phyloP scores from a whole-genome alignment of 2,797 vertebrate species.

The Tokudaia muenninki region DNA sequence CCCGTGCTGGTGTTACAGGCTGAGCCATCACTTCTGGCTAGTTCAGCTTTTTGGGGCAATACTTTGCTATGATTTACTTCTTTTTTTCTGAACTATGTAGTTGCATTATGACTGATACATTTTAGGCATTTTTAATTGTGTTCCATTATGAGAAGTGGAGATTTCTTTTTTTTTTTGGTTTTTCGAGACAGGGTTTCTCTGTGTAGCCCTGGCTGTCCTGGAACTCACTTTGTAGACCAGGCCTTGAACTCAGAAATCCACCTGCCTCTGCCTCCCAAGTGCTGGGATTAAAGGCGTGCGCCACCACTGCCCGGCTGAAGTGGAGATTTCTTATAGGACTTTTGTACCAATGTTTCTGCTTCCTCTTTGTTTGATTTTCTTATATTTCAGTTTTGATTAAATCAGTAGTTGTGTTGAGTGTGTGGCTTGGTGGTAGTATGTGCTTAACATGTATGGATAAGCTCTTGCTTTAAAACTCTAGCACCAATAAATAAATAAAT shows the following conservation, averaged over 20 bases:
- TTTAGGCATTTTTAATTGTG: constrained; percentile 26
- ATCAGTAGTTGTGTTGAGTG: not conserved
- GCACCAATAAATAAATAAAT: not conserved
- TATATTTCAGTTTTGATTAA: constrained; percentile 31
- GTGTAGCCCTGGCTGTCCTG: too few relatives aligned
- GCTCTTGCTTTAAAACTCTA: not conserved
- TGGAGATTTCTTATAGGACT: constrained; percentile 17
- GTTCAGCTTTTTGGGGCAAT: constrained; percentile 27
- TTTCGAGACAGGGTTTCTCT: too few relatives aligned
- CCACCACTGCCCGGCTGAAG: not conserved
- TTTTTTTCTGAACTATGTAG: constrained; percentile 50
- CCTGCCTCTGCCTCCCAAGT: too few relatives aligned
- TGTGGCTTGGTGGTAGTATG: not conserved
- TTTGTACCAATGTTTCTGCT: not conserved
- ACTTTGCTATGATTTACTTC: constrained; percentile 47
- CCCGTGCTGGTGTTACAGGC: not conserved
- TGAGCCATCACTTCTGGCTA: not conserved
- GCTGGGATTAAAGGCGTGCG: too few relatives aligned
- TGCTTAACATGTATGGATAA: not conserved
- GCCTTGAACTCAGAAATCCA: too few relatives aligned
- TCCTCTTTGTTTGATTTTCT: constrained; percentile 29
- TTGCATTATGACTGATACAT: constrained; percentile 44
- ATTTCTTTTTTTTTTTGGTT: too few relatives aligned
- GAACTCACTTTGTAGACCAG: too few relatives aligned
- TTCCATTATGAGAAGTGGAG: constrained; percentile 23